These are phyloP conservation scores for Hymenopus coronatus DNA, from an alignment of 2,888 invertebrate genomes.

Conservation along the genomic window DNA sequence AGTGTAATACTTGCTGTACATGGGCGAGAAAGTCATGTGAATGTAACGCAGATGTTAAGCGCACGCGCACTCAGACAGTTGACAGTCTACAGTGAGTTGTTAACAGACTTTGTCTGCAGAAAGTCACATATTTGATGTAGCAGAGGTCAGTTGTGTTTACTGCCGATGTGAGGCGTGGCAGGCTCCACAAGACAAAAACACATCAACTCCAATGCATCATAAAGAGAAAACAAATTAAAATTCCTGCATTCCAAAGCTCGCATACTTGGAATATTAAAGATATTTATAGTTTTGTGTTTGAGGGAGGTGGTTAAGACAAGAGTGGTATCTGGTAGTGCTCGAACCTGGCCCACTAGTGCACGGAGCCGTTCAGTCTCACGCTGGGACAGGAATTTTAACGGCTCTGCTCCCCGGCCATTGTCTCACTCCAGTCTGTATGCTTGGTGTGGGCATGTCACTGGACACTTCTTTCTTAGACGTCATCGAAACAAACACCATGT, in stretches of 20 bases:
- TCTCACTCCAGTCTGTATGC: background rate
- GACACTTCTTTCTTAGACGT: no score
- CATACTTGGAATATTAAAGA: constrained; percentile 1
- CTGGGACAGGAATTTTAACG: constrained; percentile 16
- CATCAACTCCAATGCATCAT: background rate
- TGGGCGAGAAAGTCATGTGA: no score
- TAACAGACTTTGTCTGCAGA: no score
- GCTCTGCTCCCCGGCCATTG: background rate
- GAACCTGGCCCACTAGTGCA: background rate
- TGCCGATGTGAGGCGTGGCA: background rate
- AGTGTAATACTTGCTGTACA: no score
- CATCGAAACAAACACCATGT: no score
- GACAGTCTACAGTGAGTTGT: no score
- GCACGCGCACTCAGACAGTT: no score
- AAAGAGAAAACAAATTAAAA: background rate
- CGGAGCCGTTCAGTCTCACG: background rate
- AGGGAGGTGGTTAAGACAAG: background rate
- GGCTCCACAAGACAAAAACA: background rate
- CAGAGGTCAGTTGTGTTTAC: no score
- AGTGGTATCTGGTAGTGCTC: background rate
- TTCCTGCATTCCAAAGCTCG: background rate
- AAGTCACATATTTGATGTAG: no score
- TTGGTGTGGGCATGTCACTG: background rate
- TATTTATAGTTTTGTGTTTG: constrained; percentile 3
- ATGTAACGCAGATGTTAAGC: no score